phyloP scores from a whole-genome alignment of 1,140 invertebrate genomes.

The Leptonema lineaticorne region DNA sequence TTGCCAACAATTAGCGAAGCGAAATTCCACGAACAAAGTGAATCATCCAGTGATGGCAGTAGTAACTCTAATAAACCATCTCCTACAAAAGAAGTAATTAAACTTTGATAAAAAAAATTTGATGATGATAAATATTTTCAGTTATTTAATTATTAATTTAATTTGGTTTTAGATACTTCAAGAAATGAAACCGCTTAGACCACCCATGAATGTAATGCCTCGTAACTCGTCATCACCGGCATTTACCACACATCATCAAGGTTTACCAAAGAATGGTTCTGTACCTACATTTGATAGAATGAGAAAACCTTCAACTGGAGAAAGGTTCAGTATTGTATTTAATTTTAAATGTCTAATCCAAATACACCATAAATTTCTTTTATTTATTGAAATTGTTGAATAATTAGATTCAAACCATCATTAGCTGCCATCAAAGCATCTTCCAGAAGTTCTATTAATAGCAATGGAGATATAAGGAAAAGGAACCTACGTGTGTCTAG shows the following conservation, averaged over 20 bases:
- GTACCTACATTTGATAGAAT: slow-evolving; percentile 85
- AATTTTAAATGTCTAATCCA: not conserved
- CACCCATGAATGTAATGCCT: slow-evolving; percentile 60
- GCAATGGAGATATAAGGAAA: slow-evolving; percentile 53
- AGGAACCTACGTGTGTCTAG: slow-evolving; percentile 55
- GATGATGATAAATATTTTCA: not conserved
- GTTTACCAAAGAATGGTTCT: slow-evolving; percentile 82
- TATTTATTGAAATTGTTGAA: slow-evolving; percentile 4
- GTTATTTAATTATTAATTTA: slow-evolving; percentile 10
- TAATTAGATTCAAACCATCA: slow-evolving; percentile 68
- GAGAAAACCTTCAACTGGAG: slow-evolving; percentile 75
- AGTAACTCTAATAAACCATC: slow-evolving; percentile 1
- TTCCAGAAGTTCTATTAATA: slow-evolving; percentile 63
- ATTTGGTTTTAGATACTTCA: not conserved
- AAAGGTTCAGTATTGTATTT: slow-evolving; percentile 57
- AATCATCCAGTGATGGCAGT: slow-evolving; percentile 23
- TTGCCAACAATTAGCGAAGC: slow-evolving; percentile 85
- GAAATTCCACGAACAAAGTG: slow-evolving; percentile 67
- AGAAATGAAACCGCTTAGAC: slow-evolving; percentile 43
- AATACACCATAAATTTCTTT: not conserved
- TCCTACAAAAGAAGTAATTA: slow-evolving; percentile 5
- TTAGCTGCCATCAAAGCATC: slow-evolving; percentile 73
- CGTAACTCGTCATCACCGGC: slow-evolving; percentile 83
- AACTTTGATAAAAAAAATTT: no score
- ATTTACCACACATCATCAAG: slow-evolving; percentile 76